A percentile compares a stretch with the other conserved stretches of the same genome.
Conservation (phyloP, 2,797 vertebrate species). For the Anguilla anguilla region DNA sequence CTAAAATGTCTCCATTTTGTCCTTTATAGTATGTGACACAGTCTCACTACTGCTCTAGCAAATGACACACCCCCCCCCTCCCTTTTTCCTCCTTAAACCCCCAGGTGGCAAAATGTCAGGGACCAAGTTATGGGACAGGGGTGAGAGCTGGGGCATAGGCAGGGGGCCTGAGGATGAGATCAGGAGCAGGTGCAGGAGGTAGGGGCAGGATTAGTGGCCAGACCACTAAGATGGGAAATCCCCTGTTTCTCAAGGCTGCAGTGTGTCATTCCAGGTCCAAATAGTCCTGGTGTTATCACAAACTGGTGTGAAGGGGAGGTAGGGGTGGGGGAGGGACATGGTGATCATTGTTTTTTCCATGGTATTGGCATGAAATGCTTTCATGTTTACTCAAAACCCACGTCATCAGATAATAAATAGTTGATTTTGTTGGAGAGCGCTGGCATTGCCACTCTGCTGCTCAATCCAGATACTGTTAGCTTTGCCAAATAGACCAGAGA, state of each 20-base stretch:
- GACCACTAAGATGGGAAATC: neutral
- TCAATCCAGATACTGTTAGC: conserved; percentile 32
- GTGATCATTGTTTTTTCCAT: neutral
- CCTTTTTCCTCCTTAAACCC: neutral
- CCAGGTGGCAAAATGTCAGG: conserved; percentile 11
- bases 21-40: neutral
- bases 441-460: neutral
- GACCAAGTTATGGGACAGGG: neutral
- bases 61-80: neutral
- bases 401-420: neutral
- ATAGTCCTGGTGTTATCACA: neutral
- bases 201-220: neutral
- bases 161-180: neutral
- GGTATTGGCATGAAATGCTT: neutral
- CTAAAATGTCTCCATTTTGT: too few species aligned
- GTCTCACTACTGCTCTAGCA: neutral
- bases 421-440: neutral
- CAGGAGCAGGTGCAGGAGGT: neutral
- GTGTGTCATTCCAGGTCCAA: neutral
- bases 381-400: neutral
- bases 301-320: neutral
- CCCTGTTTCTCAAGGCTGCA: neutral
- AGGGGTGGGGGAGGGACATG: neutral
- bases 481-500: conserved; percentile 34
- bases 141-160: neutral